Conservation (phyloP, 2,113 vertebrate species). For the Chitala chitala region DNA sequence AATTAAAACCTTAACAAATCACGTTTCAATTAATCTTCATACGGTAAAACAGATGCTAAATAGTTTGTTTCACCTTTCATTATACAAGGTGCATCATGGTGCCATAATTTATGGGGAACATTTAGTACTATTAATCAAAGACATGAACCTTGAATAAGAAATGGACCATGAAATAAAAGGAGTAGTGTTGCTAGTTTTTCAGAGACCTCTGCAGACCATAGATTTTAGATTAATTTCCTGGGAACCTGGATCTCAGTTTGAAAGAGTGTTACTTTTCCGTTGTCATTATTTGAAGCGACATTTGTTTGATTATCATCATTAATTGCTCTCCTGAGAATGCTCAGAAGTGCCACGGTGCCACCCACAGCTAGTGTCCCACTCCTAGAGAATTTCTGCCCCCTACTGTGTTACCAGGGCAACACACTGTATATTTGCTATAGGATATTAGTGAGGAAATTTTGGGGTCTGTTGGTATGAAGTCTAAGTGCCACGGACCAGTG, state of each 20-base stretch:
- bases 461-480: constrained; percentile 1
- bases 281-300: not conserved
- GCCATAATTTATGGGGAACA: not conserved
- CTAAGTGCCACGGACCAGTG: constrained; percentile 5
- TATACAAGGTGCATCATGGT: not conserved
- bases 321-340: not conserved
- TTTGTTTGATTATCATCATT: constrained; percentile 12
- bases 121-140: too few species aligned
- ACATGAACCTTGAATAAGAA: too few species aligned
- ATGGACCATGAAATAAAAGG: too few species aligned
- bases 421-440: not conserved
- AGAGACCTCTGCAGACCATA: not conserved
- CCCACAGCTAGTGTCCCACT: constrained; percentile 1
- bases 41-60: too few species aligned
- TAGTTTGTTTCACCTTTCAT: not conserved
- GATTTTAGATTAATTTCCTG: not conserved
- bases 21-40: not conserved
- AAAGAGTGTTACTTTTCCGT: not conserved
- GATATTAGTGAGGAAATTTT: constrained; percentile 3
- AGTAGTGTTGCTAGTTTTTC: too few species aligned
- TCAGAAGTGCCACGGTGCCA: constrained; percentile 19
- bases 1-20: not conserved
- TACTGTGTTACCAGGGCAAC: constrained; percentile 21
- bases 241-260: not conserved
- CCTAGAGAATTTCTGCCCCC: not conserved